These are phyloP conservation scores for Lates japonicus DNA, from an alignment of 2,797 vertebrate species.

Conservation along the genomic window DNA sequence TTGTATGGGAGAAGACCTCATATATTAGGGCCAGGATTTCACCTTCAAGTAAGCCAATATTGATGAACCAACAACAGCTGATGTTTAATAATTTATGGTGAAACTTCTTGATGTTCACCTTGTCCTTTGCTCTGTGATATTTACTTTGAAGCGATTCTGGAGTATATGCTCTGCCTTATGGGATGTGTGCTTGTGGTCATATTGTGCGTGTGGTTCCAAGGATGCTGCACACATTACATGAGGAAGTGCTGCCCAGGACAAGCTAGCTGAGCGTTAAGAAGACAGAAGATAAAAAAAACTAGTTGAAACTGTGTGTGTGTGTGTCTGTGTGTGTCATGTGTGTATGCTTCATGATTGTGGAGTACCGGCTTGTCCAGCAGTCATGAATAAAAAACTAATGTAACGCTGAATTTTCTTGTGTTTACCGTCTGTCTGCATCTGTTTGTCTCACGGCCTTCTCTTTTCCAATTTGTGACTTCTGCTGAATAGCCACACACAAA, in stretches of 20 bases:
- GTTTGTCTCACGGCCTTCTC: constrained; percentile 43
- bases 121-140: constrained; percentile 47
- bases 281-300: constrained; percentile 49
- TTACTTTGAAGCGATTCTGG: constrained; percentile 51
- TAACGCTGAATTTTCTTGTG: constrained; percentile 44
- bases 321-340: constrained; percentile 1
- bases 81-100: constrained; percentile 70
- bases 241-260: constrained; percentile 59
- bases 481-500: constrained; percentile 19
- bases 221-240: constrained; percentile 37
- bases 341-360: constrained; percentile 12
- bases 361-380: constrained; percentile 37
- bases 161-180: constrained; percentile 32
- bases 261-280: constrained; percentile 64
- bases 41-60: constrained; percentile 62
- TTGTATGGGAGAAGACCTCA: neutral
- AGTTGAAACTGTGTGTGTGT: constrained; percentile 18
- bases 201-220: constrained; percentile 30
- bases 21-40: constrained; percentile 57
- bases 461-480: constrained; percentile 46
- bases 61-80: constrained; percentile 52
- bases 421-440: constrained; percentile 60
- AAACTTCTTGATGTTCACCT: constrained; percentile 20
- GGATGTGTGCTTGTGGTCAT: constrained; percentile 18
- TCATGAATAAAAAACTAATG: constrained; percentile 57